These are phyloP conservation scores for Acleris cristana DNA, from an alignment of 2,888 invertebrate genomes.

Conservation along the genomic window DNA sequence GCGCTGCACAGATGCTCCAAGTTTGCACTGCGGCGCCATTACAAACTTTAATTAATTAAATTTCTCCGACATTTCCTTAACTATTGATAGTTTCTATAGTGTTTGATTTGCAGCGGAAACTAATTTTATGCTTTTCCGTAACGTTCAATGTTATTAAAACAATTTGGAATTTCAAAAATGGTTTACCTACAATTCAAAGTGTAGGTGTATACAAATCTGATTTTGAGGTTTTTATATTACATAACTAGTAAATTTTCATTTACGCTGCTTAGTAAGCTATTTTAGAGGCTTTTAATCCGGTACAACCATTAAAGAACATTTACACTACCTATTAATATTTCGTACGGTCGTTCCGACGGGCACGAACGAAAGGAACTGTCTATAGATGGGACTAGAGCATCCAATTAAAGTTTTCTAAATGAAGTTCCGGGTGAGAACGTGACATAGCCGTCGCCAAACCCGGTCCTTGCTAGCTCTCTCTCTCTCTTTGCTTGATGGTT, in stretches of 20 bases:
- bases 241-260: not conserved
- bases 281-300: conserved; percentile 17
- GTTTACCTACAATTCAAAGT: no score
- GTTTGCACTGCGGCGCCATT: conserved; percentile 36
- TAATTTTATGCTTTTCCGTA: not conserved
- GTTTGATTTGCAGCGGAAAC: conserved; percentile 1
- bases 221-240: not conserved
- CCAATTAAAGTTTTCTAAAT: conserved; percentile 70
- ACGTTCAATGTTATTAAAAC: not conserved
- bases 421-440: conserved; percentile 55
- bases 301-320: conserved; percentile 24
- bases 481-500: no score
- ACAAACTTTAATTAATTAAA: conserved; percentile 31
- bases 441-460: conserved; percentile 43
- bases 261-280: not conserved
- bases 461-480: conserved; percentile 21
- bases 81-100: conserved; percentile 1
- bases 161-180: no score
- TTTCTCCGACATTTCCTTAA: conserved; percentile 7
- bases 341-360: conserved; percentile 19
- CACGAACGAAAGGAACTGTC: conserved; percentile 28
- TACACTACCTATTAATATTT: conserved; percentile 30
- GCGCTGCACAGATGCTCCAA: conserved; percentile 44
- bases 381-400: conserved; percentile 50
- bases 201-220: no score